Base-by-base conservation (phyloP, 2,113 vertebrate species). In the Hemichromis elongatus region DNA sequence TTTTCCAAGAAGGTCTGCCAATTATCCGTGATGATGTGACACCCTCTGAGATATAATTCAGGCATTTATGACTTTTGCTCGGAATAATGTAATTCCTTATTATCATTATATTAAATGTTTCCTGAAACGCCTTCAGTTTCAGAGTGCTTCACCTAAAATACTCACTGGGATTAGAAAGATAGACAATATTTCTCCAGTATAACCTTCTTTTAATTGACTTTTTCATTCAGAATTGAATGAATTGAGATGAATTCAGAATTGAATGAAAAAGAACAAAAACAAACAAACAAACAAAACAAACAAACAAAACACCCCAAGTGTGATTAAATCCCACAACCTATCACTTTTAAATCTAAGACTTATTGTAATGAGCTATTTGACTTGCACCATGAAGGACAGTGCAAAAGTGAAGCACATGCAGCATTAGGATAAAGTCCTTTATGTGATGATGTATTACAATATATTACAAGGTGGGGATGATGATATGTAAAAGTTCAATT, bases 401-500 rank as follows among this genome's bases (percentile, higher is more conserved):
- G 11, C 55, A 81, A 79, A 79, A 55, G 3, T 68, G 68, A 28
- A 88, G 83, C 80, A 83, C 83, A 89, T 84, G 78, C 56, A 47
- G 86, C 53, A 79, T 91, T 83, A 83, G 87, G 86, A 88, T 86
- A 61, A 80, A 79, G 81, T 85, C 57, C 68, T 92, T 92, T 63
- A 89, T 63, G 59, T 63, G 59, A 37, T 63, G 59, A 63, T 63
- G 33, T 37, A 21, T 21, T 63, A 19, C 16, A 33, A 33, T 59
- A 59, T 10, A 59, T 59, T 33, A n/a, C 59, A 63, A 63, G 19
- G 59, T n/a, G 6, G 59, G 59, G 59, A 13, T 37, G 59, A 63
- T n/a, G 59, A 61, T 82, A 88, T 86, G 79, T 84, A 85, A 77
- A 93, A 89, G 85, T 93, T 87, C 77, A 92, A 87, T 92, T 86